phyloP scores from a whole-genome alignment of 2,113 vertebrate genomes.

The Meles meles region DNA sequence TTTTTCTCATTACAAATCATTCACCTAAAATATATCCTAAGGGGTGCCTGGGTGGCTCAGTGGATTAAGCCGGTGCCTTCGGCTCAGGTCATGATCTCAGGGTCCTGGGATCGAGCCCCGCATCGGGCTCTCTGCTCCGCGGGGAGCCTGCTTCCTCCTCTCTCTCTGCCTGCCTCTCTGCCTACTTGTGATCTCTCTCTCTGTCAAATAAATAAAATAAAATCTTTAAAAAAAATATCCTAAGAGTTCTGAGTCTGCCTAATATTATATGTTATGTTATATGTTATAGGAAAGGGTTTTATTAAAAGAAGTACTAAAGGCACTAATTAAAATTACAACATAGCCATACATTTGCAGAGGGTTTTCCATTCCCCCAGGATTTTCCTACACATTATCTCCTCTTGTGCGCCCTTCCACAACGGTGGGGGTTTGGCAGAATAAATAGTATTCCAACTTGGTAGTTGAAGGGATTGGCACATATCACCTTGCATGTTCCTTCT shows the following conservation, averaged over 20 bases:
- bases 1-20: neutral
- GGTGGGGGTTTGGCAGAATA: neutral
- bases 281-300: neutral
- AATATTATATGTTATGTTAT: neutral
- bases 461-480: neutral
- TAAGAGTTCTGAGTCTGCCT: neutral
- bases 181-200: no score
- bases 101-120: no score
- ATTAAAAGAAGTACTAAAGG: neutral
- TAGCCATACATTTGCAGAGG: neutral
- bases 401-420: neutral
- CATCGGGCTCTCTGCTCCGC: no score
- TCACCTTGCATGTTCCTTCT: neutral
- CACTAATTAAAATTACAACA: neutral
- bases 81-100: no score
- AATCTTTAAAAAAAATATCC: neutral
- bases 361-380: neutral
- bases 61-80: no score
- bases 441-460: neutral
- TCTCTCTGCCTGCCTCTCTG: no score
- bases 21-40: neutral
- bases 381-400: neutral
- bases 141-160: no score
- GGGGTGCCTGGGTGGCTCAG: no score
- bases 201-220: no score